phyloP scores from a whole-genome alignment of 2,113 vertebrate species.

The Fregetta grallaria region DNA sequence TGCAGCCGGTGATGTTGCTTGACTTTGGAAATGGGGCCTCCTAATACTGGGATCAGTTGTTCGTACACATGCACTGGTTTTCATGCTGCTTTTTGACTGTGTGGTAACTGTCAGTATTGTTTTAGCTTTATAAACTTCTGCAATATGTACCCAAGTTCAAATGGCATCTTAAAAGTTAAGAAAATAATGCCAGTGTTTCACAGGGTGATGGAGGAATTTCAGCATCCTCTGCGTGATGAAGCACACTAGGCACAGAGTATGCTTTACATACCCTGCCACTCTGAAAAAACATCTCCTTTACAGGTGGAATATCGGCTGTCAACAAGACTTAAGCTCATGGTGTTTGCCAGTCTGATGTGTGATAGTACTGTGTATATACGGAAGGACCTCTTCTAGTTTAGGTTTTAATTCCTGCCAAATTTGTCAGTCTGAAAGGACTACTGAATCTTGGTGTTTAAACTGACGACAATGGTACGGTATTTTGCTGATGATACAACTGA shows the following conservation, averaged over 20 bases:
- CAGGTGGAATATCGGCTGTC: background rate
- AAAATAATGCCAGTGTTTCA: background rate
- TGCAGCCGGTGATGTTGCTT: background rate
- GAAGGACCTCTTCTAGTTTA: background rate
- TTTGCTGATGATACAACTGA: background rate
- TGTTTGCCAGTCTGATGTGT: background rate
- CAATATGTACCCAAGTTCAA: background rate
- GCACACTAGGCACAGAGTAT: background rate
- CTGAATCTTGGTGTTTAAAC: background rate
- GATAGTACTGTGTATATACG: background rate
- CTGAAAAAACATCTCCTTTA: background rate
- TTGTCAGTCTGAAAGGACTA: background rate
- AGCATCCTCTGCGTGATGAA: background rate
- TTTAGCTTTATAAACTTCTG: background rate
- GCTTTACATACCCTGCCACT: background rate
- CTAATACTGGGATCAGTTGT: background rate
- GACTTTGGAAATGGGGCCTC: background rate
- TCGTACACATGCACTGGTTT: accelerated
- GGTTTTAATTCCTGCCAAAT: background rate
- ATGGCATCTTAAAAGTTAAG: background rate
- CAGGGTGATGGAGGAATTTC: background rate
- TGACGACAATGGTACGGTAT: background rate
- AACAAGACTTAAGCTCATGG: background rate
- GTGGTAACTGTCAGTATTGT: background rate
- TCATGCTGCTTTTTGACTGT: background rate